These are phyloP conservation scores for Cheiracanthium punctorium DNA, from an alignment of 2,888 invertebrate genomes.

Conservation along the genomic window DNA sequence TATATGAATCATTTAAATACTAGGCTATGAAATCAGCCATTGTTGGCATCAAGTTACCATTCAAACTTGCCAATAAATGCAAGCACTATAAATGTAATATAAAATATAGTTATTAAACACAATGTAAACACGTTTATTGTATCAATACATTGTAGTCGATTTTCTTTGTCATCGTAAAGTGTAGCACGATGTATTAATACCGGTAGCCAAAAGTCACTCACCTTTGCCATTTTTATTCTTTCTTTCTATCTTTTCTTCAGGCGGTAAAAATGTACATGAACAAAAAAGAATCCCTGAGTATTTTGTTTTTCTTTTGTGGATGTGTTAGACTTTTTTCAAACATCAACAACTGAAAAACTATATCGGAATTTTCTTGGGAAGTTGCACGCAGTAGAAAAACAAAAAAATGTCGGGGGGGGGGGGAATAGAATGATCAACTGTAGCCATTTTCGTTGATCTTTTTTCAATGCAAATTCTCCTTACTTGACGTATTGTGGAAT, in stretches of 20 bases:
- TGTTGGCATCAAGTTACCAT: too few relatives aligned
- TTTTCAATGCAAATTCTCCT: slow-evolving; percentile 67
- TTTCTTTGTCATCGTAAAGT: too few relatives aligned
- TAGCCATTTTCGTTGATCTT: slow-evolving; percentile 66
- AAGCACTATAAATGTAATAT: too few relatives aligned
- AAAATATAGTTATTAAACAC: too few relatives aligned
- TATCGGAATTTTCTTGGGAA: slow-evolving; percentile 54
- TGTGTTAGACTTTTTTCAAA: slow-evolving; percentile 37
- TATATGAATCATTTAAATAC: too few relatives aligned
- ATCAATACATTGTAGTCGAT: too few relatives aligned
- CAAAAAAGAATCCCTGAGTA: slow-evolving; percentile 23
- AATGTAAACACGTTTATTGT: too few relatives aligned
- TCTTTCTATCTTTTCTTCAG: background rate
- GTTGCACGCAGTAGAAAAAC: background rate
- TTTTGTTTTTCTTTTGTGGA: too few relatives aligned
- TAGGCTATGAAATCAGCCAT: too few relatives aligned
- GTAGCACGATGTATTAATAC: too few relatives aligned
- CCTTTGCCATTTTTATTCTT: background rate
- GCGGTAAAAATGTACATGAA: slow-evolving; percentile 15
- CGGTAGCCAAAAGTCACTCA: slow-evolving; percentile 44
- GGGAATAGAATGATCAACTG: background rate
- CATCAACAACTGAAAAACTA: slow-evolving; percentile 53
- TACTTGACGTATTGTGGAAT: slow-evolving; percentile 66
- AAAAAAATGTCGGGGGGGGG: background rate
- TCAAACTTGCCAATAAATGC: slow-evolving; percentile 48